These are phyloP conservation scores for Siderastrea siderea DNA, from an alignment of 92 coral and sea anemone genomes.

Conservation along the genomic window DNA sequence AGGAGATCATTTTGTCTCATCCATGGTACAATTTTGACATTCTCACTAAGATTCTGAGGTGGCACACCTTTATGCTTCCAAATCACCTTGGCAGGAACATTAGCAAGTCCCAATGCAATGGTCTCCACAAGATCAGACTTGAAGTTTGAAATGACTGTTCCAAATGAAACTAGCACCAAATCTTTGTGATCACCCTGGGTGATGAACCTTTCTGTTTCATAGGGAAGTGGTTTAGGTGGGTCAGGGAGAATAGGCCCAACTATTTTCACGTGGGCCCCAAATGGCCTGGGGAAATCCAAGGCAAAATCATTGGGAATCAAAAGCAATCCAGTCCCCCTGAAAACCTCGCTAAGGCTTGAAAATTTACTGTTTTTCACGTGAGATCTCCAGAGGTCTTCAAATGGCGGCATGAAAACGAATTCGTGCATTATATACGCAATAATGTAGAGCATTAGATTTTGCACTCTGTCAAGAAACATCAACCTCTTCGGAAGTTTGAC, in stretches of 20 bases:
- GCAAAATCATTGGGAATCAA: slow-evolving; percentile 86
- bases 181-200: slow-evolving; percentile 40
- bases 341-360: slow-evolving; percentile 64
- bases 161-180: slow-evolving; percentile 77
- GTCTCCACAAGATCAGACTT: slow-evolving; percentile 50
- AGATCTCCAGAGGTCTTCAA: slow-evolving; percentile 77
- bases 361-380: slow-evolving; percentile 71
- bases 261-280: slow-evolving; percentile 80
- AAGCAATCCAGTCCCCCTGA: slow-evolving; percentile 69
- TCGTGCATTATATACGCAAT: slow-evolving; percentile 53
- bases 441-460: slow-evolving; percentile 63
- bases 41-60: slow-evolving; percentile 55
- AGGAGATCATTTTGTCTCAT: slow-evolving; percentile 80
- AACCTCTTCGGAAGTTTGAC: slow-evolving; percentile 60
- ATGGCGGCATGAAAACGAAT: slow-evolving; percentile 51
- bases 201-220: slow-evolving; percentile 52
- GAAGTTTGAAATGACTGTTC: slow-evolving; percentile 75
- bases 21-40: slow-evolving; percentile 70
- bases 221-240: slow-evolving; percentile 65
- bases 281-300: slow-evolving; percentile 73
- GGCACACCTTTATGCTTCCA: slow-evolving; percentile 74
- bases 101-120: slow-evolving; percentile 61
- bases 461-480: slow-evolving; percentile 64
- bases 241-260: slow-evolving; percentile 87
- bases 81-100: slow-evolving; percentile 66